Evolutionary conservation across 2,888 invertebrate species (phyloP).

Genomic region (Agrypnus murinus): DNA sequence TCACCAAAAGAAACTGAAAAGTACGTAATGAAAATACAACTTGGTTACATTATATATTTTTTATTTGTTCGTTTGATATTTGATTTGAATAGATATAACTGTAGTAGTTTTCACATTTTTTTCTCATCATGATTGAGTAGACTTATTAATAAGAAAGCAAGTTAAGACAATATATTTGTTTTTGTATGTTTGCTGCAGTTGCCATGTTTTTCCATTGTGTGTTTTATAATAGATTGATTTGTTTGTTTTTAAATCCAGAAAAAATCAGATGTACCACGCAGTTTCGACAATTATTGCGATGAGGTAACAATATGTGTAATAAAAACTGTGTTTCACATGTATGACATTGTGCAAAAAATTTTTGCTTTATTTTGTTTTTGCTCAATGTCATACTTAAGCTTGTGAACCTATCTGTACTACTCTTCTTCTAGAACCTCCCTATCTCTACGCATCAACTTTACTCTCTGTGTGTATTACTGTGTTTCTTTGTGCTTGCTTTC

Average conservation of each 20-base stretch:
- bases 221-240: slow-evolving; percentile 45
- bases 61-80: slow-evolving; percentile 26
- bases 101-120: slow-evolving; percentile 2
- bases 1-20: slow-evolving; percentile 74
- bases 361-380: background rate
- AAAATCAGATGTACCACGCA: slow-evolving; percentile 96
- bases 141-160: too few relatives aligned
- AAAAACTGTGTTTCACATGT: slow-evolving; percentile 25
- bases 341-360: slow-evolving; percentile 11
- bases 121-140: background rate
- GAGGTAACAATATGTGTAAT: slow-evolving; percentile 78
- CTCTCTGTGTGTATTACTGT: slow-evolving; percentile 5
- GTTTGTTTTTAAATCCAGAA: slow-evolving; percentile 65
- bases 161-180: background rate
- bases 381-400: slow-evolving; percentile 18
- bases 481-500: slow-evolving; percentile 24
- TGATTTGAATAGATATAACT: slow-evolving; percentile 29
- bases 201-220: slow-evolving; percentile 22
- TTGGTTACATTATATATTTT: slow-evolving; percentile 16
- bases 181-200: slow-evolving; percentile 32
- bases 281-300: slow-evolving; percentile 95
- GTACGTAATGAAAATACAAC: slow-evolving; percentile 74
- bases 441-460: slow-evolving; percentile 2
- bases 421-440: slow-evolving; percentile 21
- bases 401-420: slow-evolving; percentile 20